These are phyloP conservation scores for Amphipyra berbera DNA, from an alignment of 2,888 invertebrate species.

Conservation along the genomic window DNA sequence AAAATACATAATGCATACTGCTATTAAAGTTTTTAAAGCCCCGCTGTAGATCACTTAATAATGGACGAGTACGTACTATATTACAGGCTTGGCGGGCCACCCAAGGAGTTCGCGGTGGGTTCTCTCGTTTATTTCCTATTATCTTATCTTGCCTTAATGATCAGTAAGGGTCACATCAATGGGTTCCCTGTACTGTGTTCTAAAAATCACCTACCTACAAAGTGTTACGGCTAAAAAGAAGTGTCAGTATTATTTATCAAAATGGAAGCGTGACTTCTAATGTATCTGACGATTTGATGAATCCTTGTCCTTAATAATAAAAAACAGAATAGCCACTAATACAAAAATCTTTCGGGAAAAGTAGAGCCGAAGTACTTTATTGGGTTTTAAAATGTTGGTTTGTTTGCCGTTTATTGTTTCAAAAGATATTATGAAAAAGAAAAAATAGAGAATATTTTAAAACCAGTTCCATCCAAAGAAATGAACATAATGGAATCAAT, in stretches of 20 bases:
- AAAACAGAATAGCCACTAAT: no score
- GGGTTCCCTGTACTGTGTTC: conserved; percentile 23
- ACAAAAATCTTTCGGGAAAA: no score
- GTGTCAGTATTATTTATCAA: conserved; percentile 20
- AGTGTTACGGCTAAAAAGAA: conserved; percentile 6
- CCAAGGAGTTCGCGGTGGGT: conserved; percentile 74
- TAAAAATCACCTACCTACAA: conserved; percentile 26
- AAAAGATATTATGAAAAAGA: no score
- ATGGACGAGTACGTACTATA: conserved; percentile 71
- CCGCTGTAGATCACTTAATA: conserved; percentile 66
- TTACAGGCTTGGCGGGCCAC: conserved; percentile 76
- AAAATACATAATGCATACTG: conserved; percentile 52
- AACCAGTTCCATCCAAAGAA: no score
- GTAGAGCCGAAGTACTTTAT: no score
- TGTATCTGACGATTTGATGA: conserved; percentile 3
- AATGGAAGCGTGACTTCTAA: conserved; percentile 15
- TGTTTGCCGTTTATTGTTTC: no score
- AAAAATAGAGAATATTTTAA: no score
- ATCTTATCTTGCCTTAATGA: conserved; percentile 81
- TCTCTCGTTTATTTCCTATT: conserved; percentile 80
- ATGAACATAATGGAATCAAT: conserved; percentile 14
- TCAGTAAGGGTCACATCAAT: conserved; percentile 69
- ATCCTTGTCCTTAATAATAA: neutral
- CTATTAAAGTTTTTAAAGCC: conserved; percentile 53
- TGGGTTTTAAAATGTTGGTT: no score